Conservation (phyloP, 2,888 invertebrate genomes). For the Magallana nippona region DNA sequence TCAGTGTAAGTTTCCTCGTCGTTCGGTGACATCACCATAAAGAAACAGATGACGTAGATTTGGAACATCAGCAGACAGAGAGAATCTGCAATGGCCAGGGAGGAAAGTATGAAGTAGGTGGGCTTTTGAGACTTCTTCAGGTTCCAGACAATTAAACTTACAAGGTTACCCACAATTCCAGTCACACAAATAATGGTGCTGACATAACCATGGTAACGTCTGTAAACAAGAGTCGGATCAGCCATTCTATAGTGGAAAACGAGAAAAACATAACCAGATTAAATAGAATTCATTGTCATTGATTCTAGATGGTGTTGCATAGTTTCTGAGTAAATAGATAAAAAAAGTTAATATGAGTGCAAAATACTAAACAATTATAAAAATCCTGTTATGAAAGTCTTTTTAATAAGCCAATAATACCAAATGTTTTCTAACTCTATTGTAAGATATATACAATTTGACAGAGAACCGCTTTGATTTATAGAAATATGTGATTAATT, state of each 20-base stretch:
- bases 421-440: no score
- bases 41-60: neutral
- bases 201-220: conserved; percentile 35
- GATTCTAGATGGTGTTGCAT: no score
- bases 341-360: no score
- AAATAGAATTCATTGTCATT: no score
- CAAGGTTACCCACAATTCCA: conserved; percentile 32
- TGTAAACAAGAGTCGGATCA: conserved; percentile 6
- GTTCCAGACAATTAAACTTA: conserved; percentile 18
- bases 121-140: neutral
- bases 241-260: neutral
- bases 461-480: no score
- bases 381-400: no score
- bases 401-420: no score
- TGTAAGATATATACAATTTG: no score
- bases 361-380: no score
- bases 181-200: conserved; percentile 7
- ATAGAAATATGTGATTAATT: no score
- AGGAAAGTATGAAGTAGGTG: neutral
- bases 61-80: conserved; percentile 7
- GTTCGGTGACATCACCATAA: conserved; percentile 9
- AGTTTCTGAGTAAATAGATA: no score
- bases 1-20: neutral
- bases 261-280: neutral
- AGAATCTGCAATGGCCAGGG: conserved; percentile 11